Evolutionary conservation across 2,113 vertebrate species (phyloP), one percentile per base, ranked within the genome.

Genomic region (Oxyruncus cristatus): DNA sequence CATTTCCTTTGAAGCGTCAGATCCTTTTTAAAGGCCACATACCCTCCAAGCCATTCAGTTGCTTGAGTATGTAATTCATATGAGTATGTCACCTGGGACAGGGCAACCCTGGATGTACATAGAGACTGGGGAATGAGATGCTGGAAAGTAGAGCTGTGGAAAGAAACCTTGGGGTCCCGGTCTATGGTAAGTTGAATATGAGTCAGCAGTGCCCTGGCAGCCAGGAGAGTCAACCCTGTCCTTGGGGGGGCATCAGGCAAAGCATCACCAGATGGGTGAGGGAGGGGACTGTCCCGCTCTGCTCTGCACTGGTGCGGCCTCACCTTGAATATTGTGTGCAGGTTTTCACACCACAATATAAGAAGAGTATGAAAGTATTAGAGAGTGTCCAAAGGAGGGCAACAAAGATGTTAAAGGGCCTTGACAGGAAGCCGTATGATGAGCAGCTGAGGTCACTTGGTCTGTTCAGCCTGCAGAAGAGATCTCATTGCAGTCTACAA

Each of bases 301-400:
- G 35, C 32, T 27, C 59, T 50, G 22, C 0, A 0, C 32, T 89
- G 59, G 13, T 0, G 1, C 0, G 0, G 59, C 19, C 61, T 81
- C 27, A 16, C 2, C 61, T 52, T 3, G 2, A 18, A 11, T 28
- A 5, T 0, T 39, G 52, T 15, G 35, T 2, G 44, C 12, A 52
- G 32, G 37, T 74, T 59, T 20, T 12, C 3, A 44, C 2, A 5
- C 18, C 14, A 44, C 44, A 66, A 3, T 7, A 1, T 20, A 13
- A 37, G 9, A 50, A 80, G 18, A 22, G 3, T 39, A 28, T 42
- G 30, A 23, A 72, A 47, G 4, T 65, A 3, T 52, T 24, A 44
- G 33, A 35, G 1, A 59, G 12, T 3, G 4, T 22, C 23, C 52
- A 28, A 74, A 89, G 23, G 19, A 52, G 12, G 27, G 4, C 22